Conservation (phyloP, 2,888 invertebrate species). For the Anticlea derivata region DNA sequence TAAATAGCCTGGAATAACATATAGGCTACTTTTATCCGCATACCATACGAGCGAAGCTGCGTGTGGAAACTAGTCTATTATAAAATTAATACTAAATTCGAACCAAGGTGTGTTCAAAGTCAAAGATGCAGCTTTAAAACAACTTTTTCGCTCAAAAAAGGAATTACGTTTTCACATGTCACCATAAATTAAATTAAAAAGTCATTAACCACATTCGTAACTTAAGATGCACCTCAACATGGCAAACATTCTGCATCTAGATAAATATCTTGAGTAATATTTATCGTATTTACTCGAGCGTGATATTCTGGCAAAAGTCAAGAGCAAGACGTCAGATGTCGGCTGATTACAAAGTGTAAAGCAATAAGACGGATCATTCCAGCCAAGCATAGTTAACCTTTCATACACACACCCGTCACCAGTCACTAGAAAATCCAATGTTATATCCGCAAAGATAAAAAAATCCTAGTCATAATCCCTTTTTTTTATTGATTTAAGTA, state of each 20-base stretch:
- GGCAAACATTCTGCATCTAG: conserved; percentile 25
- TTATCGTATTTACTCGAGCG: conserved; percentile 32
- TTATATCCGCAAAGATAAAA: too few relatives aligned
- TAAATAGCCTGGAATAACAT: too few relatives aligned
- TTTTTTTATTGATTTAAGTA: too few relatives aligned
- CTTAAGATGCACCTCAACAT: conserved; percentile 25
- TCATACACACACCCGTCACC: too few relatives aligned
- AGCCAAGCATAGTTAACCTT: conserved; percentile 25
- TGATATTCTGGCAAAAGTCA: conserved; percentile 55
- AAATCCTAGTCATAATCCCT: too few relatives aligned
- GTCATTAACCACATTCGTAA: conserved; percentile 28
- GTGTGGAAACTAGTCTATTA: too few relatives aligned
- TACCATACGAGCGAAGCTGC: too few relatives aligned
- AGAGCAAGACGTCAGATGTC: conserved; percentile 45
- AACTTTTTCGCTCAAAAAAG: conserved; percentile 10
- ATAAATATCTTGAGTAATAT: conserved; percentile 34
- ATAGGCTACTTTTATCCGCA: too few relatives aligned
- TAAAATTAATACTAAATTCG: too few relatives aligned
- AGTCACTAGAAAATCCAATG: not conserved
- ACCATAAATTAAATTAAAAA: conserved; percentile 28
- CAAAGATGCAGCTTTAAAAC: not conserved
- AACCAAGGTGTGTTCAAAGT: conserved; percentile 8
- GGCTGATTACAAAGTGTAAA: conserved; percentile 28
- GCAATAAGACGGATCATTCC: conserved; percentile 23
- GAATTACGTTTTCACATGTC: conserved; percentile 26